phyloP scores from a whole-genome alignment of 2,888 invertebrate species.

The Ochlodes sylvanus region DNA sequence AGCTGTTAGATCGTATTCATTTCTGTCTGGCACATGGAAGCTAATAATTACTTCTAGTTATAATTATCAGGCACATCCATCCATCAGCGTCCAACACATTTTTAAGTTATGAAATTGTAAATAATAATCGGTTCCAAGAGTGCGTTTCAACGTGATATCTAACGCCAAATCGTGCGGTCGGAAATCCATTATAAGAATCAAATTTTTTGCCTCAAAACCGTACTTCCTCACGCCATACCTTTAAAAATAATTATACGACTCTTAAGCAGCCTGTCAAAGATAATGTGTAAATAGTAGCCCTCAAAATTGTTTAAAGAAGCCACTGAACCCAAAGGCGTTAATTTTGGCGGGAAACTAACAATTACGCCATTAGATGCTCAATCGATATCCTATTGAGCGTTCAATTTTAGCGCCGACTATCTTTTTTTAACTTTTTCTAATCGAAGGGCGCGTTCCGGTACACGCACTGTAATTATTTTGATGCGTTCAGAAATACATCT shows the following conservation, averaged over 20 bases:
- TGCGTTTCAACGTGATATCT: slow-evolving; percentile 36
- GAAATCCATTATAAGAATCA: slow-evolving; percentile 71
- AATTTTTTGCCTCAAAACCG: slow-evolving; percentile 60
- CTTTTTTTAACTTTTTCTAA: slow-evolving; percentile 50
- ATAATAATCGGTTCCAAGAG: slow-evolving; percentile 33
- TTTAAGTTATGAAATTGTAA: slow-evolving; percentile 28
- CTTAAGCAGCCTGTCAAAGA: slow-evolving; percentile 79
- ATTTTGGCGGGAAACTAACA: slow-evolving; percentile 74
- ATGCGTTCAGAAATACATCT: slow-evolving; percentile 62
- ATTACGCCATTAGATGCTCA: slow-evolving; percentile 80
- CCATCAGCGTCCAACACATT: not conserved
- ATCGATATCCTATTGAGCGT: slow-evolving; percentile 79
- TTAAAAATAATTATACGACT: slow-evolving; percentile 78
- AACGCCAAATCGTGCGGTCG: slow-evolving; percentile 42
- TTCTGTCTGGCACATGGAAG: not conserved
- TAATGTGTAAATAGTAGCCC: slow-evolving; percentile 83
- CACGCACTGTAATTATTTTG: slow-evolving; percentile 67
- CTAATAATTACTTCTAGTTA: not conserved
- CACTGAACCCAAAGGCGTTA: slow-evolving; percentile 72
- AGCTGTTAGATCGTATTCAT: not conserved
- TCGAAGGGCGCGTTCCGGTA: slow-evolving; percentile 58
- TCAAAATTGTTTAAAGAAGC: slow-evolving; percentile 59
- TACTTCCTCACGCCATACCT: slow-evolving; percentile 67
- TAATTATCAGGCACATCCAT: slow-evolving; percentile 7
- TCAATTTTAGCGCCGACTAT: slow-evolving; percentile 60